Conservation (phyloP, 2,888 invertebrate species). For the Drosophila falleni region DNA sequence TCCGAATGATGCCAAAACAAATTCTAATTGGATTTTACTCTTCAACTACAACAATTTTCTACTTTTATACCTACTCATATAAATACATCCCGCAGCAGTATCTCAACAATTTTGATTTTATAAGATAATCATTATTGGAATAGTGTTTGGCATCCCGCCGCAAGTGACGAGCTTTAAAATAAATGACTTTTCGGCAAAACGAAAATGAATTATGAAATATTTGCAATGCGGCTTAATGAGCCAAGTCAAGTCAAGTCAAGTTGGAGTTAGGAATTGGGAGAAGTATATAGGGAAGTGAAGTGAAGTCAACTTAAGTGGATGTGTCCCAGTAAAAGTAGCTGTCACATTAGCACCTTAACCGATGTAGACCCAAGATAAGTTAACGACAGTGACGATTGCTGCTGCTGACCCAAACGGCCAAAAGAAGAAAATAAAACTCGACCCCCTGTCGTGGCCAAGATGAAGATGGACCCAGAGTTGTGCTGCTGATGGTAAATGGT, state of each 20-base stretch:
- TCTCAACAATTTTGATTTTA: constrained; percentile 7
- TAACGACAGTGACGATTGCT: constrained; percentile 63
- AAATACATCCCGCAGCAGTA: neutral
- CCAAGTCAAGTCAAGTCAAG: constrained; percentile 19
- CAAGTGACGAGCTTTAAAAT: constrained; percentile 56
- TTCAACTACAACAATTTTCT: neutral
- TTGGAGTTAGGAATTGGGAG: constrained; percentile 1
- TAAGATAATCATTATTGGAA: constrained; percentile 21
- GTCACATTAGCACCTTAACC: constrained; percentile 80
- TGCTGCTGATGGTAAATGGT: constrained; percentile 33
- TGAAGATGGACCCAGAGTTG: constrained; percentile 35
- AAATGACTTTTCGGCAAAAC: constrained; percentile 57
- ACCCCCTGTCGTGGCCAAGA: constrained; percentile 52
- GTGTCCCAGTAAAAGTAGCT: constrained; percentile 68
- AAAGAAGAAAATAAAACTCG: constrained; percentile 14
- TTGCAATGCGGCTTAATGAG: constrained; percentile 68
- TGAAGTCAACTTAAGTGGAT: constrained; percentile 27
- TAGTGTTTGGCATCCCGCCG: neutral
- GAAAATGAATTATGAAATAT: constrained; percentile 77
- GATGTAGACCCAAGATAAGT: constrained; percentile 77
- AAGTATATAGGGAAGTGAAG: constrained; percentile 11
- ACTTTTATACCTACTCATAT: neutral
- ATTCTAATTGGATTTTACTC: neutral
- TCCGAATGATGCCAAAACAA: neutral
- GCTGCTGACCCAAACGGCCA: constrained; percentile 46